These are phyloP conservation scores for Falco naumanni DNA, from an alignment of 2,797 vertebrate genomes.

Conservation along the genomic window DNA sequence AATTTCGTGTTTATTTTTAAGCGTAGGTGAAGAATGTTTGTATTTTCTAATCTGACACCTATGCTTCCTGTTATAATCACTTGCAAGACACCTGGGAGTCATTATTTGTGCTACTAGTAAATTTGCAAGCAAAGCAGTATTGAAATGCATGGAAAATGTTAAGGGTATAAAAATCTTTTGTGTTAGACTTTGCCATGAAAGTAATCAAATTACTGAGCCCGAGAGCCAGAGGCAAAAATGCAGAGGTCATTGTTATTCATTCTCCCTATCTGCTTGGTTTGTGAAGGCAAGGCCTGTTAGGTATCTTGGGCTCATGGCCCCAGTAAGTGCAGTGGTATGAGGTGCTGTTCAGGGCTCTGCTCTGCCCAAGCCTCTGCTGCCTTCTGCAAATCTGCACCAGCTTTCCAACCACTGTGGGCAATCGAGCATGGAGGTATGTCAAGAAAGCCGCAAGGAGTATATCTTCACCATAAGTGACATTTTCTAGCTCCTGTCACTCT, in stretches of 20 bases:
- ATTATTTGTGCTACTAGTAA: neutral
- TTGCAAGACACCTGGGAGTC: neutral
- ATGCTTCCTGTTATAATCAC: neutral
- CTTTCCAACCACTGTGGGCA: neutral
- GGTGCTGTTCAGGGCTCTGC: accelerated
- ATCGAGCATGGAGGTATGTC: neutral
- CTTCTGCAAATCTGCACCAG: neutral
- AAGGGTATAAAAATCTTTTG: neutral
- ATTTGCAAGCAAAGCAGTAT: neutral
- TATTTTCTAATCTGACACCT: neutral
- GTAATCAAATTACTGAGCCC: neutral
- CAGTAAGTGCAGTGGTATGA: accelerated
- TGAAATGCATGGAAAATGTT: neutral
- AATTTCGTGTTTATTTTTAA: neutral
- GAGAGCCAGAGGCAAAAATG: neutral
- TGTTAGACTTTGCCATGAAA: neutral
- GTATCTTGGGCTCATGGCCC: neutral
- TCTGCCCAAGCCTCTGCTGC: neutral
- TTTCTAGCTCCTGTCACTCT: neutral
- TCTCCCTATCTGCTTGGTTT: neutral
- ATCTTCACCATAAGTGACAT: neutral
- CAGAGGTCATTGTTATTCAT: neutral
- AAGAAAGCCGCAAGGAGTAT: neutral
- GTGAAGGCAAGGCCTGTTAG: neutral
- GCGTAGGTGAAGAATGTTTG: neutral